Evolutionary conservation across 2,797 vertebrate species (phyloP).

Genomic region (Philypnodon macrostomus): DNA sequence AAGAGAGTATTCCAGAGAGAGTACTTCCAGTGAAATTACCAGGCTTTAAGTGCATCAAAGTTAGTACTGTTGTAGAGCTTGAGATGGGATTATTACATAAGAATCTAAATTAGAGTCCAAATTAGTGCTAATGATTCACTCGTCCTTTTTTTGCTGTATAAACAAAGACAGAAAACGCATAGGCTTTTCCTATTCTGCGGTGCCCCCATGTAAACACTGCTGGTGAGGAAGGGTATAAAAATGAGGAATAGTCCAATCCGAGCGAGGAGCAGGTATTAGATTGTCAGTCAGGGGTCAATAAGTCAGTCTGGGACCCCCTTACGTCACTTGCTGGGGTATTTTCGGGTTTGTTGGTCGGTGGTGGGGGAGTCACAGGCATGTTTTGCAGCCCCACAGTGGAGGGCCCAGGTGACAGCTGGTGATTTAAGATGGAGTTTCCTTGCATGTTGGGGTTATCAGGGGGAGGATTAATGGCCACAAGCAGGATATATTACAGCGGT

Average conservation of each 20-base stretch:
- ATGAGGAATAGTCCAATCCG: conserved; percentile 13
- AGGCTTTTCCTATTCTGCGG: conserved; percentile 7
- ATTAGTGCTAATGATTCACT: conserved; percentile 39
- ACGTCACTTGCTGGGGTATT: conserved; percentile 28
- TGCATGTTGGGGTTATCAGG: conserved; percentile 73
- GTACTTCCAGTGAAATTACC: conserved; percentile 46
- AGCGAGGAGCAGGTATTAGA: conserved; percentile 11
- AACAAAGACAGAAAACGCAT: conserved; percentile 14
- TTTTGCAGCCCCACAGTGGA: conserved; percentile 34
- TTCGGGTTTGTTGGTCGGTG: background rate
- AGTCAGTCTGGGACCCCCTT: conserved; percentile 33
- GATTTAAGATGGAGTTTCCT: conserved; percentile 71
- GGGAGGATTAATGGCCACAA: conserved; percentile 68
- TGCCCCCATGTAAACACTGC: conserved; percentile 6
- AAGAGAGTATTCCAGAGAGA: too few relatives aligned
- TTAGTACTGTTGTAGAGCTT: conserved; percentile 22
- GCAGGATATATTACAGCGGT: conserved; percentile 64
- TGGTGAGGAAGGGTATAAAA: background rate
- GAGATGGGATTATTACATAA: conserved; percentile 44
- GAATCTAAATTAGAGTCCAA: conserved; percentile 40
- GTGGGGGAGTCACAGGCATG: conserved; percentile 15
- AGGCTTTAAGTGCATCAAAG: conserved; percentile 24
- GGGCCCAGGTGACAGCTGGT: conserved; percentile 23
- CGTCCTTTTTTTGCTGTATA: too few relatives aligned
- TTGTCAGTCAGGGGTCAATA: conserved; percentile 31